Base-by-base conservation (phyloP, 2,797 vertebrate genomes). In the Salmo trutta region DNA sequence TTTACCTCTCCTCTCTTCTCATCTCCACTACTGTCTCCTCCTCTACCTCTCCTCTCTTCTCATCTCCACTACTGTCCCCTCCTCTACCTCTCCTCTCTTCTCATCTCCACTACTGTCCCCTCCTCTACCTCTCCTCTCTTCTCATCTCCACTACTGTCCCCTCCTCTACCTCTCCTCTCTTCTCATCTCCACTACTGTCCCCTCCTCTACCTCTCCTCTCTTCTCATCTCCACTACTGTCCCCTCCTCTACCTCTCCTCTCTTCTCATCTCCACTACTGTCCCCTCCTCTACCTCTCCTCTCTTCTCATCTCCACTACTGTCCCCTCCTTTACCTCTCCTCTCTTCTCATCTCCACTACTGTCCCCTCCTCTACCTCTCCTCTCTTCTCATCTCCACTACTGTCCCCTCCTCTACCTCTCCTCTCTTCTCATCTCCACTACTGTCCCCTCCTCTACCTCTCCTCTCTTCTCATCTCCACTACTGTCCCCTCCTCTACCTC, bases 41-140 rank as follows among this genome's bases (percentile, higher is more conserved):
- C 10, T 10, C 2, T 14, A 36, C 36, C 33, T 33, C 33, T 33
- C 33, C 41, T 47, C 7, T 41, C 10, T 12, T 10, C 2, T 47
- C 10, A 51, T 47, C 41, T 47, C 24, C 24, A 24, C 24, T 24
- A 24, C 24, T 24, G 24, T 24, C 24, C 24, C 24, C 24, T 24
- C 24, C 24, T 24, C 24, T 24, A 24, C 3, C 10, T 47, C 10
- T 47, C 70, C 71, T 84, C 16, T 51, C 19, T 1, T 33, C 12
- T 75, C 36, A 3, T 47, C 69, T 51, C 64, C 73, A 10, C 41
- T 47, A 47, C 8, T 36, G 33, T 36, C 70, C 70, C 83, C 14
- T 51, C 53, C 10, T 10, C 2, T 14, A 36, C 36, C 33, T 33
- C 33, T 33, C 33, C 41, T 47, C 7, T 41, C 10, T 12, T 10